Evolutionary conservation across 1,140 invertebrate genomes (phyloP), one percentile per base, ranked within the genome.

Genomic region (Tetramorium alpestre): DNA sequence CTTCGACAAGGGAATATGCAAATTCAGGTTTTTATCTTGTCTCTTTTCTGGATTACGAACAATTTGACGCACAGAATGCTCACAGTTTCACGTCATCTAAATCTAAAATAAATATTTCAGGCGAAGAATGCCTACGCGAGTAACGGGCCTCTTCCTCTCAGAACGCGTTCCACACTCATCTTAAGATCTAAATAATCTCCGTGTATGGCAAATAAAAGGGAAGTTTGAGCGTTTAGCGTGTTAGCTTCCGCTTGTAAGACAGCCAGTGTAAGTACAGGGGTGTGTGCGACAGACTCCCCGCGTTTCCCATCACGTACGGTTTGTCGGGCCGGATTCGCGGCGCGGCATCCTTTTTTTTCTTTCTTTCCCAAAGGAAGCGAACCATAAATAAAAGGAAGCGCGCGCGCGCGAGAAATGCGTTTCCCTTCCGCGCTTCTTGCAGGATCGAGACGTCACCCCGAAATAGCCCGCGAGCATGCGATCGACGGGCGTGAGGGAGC

Each of bases 31-130:
- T 60, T 88, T 4, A 47, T 11, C 38, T 13, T 28, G 18, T 49
- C 6, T 73, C 38, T 49, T 25, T 87, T 44, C 6, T 11, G n/a
- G 18, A 28, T 62, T 13, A 54, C 41, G 6, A 5, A 85, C 25
- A 73, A 54, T 73, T 67, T 51, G 25, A 76, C 44, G 28, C 72
- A 51, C 51, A 28, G 73, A 76, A 78, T 86, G 56, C 51, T 54
- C 87, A 62, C 28, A 70, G 54, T 44, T 87, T 81, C 2, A 18
- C 80, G 28, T 11, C 22, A 1, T 73, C 75, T 86, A 86, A 78
- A 41, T 80, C 87, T 88, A 86, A 67, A 88, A 88, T 88, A 88
- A 88, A 88, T 88, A 88, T 80, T 77, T 77, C 16, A 76, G 38
- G 25, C 44, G 49, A 80, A 70, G 49, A 80, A 70, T 49, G 49